A percentile compares a stretch with the other conserved stretches of the same genome.
phyloP scores from a whole-genome alignment of 30 jellyfish, hydroid and myxozoan genomes.

The Chironex yamaguchii region DNA sequence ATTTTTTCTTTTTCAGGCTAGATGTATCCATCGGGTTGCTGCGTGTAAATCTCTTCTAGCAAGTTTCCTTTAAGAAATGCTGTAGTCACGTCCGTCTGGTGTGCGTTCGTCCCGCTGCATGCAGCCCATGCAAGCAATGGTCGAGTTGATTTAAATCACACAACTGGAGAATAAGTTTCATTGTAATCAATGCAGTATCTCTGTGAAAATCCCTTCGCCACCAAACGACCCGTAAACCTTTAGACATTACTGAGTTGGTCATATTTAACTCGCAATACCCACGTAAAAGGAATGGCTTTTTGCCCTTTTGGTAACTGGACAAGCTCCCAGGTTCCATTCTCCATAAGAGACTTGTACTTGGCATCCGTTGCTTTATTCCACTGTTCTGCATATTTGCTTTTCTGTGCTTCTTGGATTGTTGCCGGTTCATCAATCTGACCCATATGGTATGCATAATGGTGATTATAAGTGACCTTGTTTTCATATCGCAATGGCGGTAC shows the following conservation, averaged over 20 bases:
- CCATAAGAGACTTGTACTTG: too few species aligned
- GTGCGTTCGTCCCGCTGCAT: background rate
- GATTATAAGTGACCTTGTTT: too few species aligned
- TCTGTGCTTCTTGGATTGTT: too few species aligned
- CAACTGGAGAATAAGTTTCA: conserved; percentile 22
- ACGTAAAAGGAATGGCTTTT: background rate
- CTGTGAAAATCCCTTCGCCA: too few species aligned
- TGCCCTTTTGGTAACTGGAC: background rate
- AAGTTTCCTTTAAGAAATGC: conserved; percentile 54
- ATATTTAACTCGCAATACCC: background rate
- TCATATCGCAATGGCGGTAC: too few species aligned
- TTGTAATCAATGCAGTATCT: too few species aligned
- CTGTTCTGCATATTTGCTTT: too few species aligned
- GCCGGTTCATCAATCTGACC: too few species aligned
- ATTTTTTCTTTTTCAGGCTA: background rate
- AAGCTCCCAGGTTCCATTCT: background rate
- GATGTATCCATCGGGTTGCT: conserved; percentile 29
- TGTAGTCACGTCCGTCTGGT: conserved; percentile 51
- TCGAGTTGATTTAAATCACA: conserved; percentile 13
- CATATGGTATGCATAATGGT: too few species aligned
- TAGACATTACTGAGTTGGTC: too few species aligned
- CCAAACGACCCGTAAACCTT: too few species aligned
- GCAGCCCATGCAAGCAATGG: conserved; percentile 38
- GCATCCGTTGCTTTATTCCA: too few species aligned
- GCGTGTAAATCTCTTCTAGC: conserved; percentile 8